Conservation (phyloP, 2,888 invertebrate species). For the Synanthedon andrenaeformis region DNA sequence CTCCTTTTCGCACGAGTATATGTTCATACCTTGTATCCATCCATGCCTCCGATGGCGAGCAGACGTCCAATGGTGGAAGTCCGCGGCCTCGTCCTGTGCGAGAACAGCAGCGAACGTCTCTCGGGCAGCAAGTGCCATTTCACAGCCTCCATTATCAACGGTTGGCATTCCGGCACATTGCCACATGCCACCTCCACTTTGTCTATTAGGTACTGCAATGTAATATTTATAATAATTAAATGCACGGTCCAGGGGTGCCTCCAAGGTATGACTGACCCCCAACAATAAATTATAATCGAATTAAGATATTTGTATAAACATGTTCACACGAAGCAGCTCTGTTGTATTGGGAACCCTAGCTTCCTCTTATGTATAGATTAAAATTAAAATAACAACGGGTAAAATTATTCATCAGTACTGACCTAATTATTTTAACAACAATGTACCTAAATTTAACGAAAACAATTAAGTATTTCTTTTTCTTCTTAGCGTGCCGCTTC, state of each 20-base stretch:
- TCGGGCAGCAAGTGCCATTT: conserved; percentile 94
- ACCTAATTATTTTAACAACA: no score
- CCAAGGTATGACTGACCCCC: neutral
- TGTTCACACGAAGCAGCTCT: no score
- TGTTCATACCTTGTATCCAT: conserved; percentile 81
- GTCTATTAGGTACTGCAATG: conserved; percentile 84
- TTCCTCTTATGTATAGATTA: no score
- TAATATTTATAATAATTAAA: neutral
- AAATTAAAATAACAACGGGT: no score
- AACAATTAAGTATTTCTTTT: no score
- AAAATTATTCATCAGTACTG: no score
- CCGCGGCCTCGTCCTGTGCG: conserved; percentile 85
- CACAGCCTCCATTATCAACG: conserved; percentile 92
- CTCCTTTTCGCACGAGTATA: neutral
- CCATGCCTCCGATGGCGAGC: conserved; percentile 93
- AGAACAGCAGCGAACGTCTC: conserved; percentile 80
- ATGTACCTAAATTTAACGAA: no score
- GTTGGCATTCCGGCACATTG: conserved; percentile 81
- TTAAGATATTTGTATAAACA: no score
- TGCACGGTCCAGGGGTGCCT: neutral
- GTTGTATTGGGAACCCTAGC: no score
- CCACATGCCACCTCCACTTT: conserved; percentile 79
- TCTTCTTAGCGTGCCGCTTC: no score
- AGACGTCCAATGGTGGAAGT: conserved; percentile 92
- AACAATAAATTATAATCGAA: no score